A percentile compares a stretch with the other conserved stretches of the same genome.
Conservation (phyloP, 1,140 invertebrate species). For the Dendrolimus kikuchii region DNA sequence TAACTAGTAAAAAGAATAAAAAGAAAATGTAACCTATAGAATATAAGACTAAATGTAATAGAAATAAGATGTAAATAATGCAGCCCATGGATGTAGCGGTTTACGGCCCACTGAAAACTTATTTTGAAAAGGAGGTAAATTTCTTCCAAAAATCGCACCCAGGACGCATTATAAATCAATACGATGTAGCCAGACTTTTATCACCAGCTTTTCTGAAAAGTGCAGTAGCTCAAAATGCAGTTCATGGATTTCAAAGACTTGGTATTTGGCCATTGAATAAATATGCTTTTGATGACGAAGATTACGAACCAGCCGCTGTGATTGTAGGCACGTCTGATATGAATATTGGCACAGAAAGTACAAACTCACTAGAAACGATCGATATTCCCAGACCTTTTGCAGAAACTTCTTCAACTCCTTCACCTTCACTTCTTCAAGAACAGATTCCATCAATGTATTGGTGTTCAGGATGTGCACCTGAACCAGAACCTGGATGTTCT, state of each 20-base stretch:
- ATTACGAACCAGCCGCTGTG: conserved; percentile 29
- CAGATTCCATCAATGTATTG: conserved; percentile 20
- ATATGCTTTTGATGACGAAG: conserved; percentile 38
- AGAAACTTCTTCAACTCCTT: conserved; percentile 21
- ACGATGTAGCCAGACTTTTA: conserved; percentile 17
- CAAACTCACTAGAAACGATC: conserved; percentile 46
- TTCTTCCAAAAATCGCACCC: conserved; percentile 23
- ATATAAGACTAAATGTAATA: too few species aligned
- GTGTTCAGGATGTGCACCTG: conserved; percentile 21
- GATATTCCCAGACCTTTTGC: conserved; percentile 58
- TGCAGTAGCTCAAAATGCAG: conserved; percentile 40
- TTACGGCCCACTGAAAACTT: too few species aligned
- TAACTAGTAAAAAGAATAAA: too few species aligned
- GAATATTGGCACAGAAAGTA: conserved; percentile 33
- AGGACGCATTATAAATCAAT: conserved; percentile 20
- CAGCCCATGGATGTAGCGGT: too few species aligned
- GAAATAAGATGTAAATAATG: too few species aligned
- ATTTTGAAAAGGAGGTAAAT: too few species aligned
- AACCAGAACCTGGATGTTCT: conserved; percentile 24
- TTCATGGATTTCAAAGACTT: conserved; percentile 41
- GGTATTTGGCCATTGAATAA: conserved; percentile 49
- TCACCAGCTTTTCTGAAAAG: conserved; percentile 41
- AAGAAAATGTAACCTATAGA: too few species aligned
- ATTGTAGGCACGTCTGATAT: conserved; percentile 52
- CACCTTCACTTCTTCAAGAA: conserved; percentile 21